Evolutionary conservation across 1,140 invertebrate genomes (phyloP), one percentile per base, ranked within the genome.

Genomic region (Saxidomus purpurata): DNA sequence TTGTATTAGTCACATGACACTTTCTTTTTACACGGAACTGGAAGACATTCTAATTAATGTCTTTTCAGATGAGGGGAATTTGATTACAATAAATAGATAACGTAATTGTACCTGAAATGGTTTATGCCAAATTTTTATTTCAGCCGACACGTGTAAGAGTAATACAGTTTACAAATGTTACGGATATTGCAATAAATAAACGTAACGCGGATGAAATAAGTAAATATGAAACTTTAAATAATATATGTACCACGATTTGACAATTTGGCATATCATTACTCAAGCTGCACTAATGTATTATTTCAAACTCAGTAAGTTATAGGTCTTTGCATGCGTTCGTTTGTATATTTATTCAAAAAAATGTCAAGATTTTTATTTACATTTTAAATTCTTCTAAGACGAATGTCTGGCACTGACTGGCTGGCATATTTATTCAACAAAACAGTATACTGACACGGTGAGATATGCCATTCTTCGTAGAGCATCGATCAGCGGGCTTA

Each of bases 381-480:
- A 71, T 71, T 38, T 71, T 71, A 17, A 36, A 71, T 71, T 36
- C 11, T 71, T 71, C 67, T 22, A 15, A 38, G 67, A 36, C 67
- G 11, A 4, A 67, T 36, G 19, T 71, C 67, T 71, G 67, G 15
- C 67, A 71, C 17, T 71, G 67, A 71, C 67, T 71, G 17, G 22
- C 28, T 71, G 67, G 67, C 67, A 71, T 71, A 71, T 71, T 71
- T 71, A 71, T 71, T 40, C 67, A 71, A 71, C 34, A 40, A 71
- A 71, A 71, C 67, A 71, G 67, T 40, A 19, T 15, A 19, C 13
- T 15, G 3, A 71, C 22, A 4, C 25, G 11, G 34, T 71, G 67
- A 71, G 67, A 71, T 71, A 71, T 71, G 15, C 67, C 67, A 71
- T 71, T 71, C 67, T 31, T 15, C 13, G 36, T 22, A 11, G 4